These are phyloP conservation scores for Phaonia tiefii DNA, from an alignment of 2,888 invertebrate genomes.

Conservation along the genomic window DNA sequence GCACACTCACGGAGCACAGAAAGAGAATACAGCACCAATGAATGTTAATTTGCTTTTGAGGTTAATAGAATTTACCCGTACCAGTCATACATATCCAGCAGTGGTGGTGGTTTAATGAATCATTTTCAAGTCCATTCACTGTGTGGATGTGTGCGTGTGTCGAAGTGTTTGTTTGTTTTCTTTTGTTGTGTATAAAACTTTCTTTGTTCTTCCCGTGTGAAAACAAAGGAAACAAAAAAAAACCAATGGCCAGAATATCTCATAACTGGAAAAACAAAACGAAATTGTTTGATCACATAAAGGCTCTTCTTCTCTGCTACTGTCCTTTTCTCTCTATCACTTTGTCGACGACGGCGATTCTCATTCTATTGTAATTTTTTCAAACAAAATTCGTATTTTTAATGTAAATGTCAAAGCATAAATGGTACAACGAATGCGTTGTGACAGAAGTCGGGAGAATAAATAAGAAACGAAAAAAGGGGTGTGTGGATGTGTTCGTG, in stretches of 20 bases:
- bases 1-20: not conserved
- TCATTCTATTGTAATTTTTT: not conserved
- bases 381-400: slow-evolving; percentile 23
- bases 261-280: slow-evolving; percentile 8
- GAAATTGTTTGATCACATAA: slow-evolving; percentile 19
- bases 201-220: slow-evolving; percentile 66
- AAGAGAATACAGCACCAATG: slow-evolving; percentile 14
- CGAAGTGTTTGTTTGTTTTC: slow-evolving; percentile 27
- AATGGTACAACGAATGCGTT: slow-evolving; percentile 42
- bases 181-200: slow-evolving; percentile 43
- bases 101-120: slow-evolving; percentile 59
- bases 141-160: slow-evolving; percentile 21
- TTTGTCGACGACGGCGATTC: too few species aligned
- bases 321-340: not conserved
- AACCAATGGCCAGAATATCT: not conserved
- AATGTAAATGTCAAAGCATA: not conserved
- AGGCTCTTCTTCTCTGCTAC: not conserved
- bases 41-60: slow-evolving; percentile 52
- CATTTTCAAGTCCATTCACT: slow-evolving; percentile 55
- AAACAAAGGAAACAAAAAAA: slow-evolving; percentile 32
- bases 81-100: not conserved
- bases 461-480: not conserved
- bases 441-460: not conserved
- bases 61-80: slow-evolving; percentile 57
- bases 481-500: not conserved